Evolutionary conservation across 2,113 vertebrate species (phyloP).

Genomic region (Gadus chalcogrammus): DNA sequence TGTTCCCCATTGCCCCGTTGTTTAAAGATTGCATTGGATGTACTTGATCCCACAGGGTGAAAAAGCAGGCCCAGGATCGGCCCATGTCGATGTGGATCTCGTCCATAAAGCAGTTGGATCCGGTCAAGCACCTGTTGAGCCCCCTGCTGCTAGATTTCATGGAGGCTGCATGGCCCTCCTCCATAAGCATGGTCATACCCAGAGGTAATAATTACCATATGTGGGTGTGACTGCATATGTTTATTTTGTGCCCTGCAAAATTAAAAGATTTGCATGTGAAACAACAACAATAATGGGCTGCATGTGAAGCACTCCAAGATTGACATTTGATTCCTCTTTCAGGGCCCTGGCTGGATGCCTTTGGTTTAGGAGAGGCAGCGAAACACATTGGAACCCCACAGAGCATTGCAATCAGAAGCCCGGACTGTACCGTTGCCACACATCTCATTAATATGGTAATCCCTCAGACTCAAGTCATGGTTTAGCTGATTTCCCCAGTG

Average conservation of each 20-base stretch:
- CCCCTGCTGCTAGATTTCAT: constrained; percentile 87
- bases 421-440: constrained; percentile 83
- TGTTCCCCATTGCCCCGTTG: background rate
- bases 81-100: constrained; percentile 92
- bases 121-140: constrained; percentile 78
- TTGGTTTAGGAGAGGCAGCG: constrained; percentile 82
- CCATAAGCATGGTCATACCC: constrained; percentile 85
- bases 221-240: background rate
- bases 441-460: constrained; percentile 83
- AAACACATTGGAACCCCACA: constrained; percentile 83
- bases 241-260: background rate
- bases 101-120: constrained; percentile 81
- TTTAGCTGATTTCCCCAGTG: background rate
- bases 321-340: constrained; percentile 26
- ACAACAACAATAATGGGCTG: too few species aligned
- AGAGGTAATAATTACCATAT: constrained; percentile 71
- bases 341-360: constrained; percentile 84
- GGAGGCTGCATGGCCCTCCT: constrained; percentile 87
- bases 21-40: background rate
- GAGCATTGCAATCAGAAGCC: constrained; percentile 84
- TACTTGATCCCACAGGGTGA: constrained; percentile 71
- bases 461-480: background rate
- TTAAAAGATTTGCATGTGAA: background rate
- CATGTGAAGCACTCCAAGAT: background rate
- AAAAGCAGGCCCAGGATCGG: constrained; percentile 83